Base-by-base conservation (phyloP, 1,140 invertebrate genomes). In the Aplysia californica region DNA sequence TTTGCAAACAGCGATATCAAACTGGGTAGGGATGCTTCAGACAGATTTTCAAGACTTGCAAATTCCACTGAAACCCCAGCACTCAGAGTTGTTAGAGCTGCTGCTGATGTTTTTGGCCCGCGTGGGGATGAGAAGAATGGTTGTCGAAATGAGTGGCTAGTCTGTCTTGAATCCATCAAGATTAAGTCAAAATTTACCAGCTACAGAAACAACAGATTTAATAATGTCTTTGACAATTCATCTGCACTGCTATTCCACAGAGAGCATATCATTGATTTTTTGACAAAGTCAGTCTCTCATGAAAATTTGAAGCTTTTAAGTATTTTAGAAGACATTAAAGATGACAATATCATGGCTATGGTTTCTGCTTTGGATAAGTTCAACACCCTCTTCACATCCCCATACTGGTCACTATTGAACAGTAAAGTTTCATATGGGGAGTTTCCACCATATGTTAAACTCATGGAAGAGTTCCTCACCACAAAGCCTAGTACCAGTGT, bases 51-150 rank as follows among this genome's bases (percentile, higher is more conserved):
- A 50, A 50, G 44, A n/a, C n/a, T 10, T 50, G n/a, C 10, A 15
- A 50, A 50, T n/a, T 50, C 44, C 10, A n/a, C n/a, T 50, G 44
- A 50, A n/a, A 50, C 44, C n/a, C 10, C 44, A 15, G 10, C 44
- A 50, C 10, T 10, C 44, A 10, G 44, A 10, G 44, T 50, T 50
- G n/a, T 50, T 15, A 50, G 44, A 61, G 58, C 29, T 18, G 18
- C 58, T 18, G 58, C 58, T 18, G 58, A 61, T 18, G 26, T 61
- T 18, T 61, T 61, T 61, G 58, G 58, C 6, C 58, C 58, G 10
- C 10, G 58, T 10, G 58, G 58, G 58, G 58, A 61, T 61, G 58
- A 61, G 26, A 61, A 61, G 26, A 61, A 61, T 26, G 58, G 58
- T 61, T 61, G 58, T 61, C 18, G 58, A 31, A 31, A 20, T 10